Percentiles rank a stretch among this genome's conserved stretches.
Evolutionary conservation across 1,140 invertebrate genomes (phyloP).

Genomic region (Ostrea denselamellosa): DNA sequence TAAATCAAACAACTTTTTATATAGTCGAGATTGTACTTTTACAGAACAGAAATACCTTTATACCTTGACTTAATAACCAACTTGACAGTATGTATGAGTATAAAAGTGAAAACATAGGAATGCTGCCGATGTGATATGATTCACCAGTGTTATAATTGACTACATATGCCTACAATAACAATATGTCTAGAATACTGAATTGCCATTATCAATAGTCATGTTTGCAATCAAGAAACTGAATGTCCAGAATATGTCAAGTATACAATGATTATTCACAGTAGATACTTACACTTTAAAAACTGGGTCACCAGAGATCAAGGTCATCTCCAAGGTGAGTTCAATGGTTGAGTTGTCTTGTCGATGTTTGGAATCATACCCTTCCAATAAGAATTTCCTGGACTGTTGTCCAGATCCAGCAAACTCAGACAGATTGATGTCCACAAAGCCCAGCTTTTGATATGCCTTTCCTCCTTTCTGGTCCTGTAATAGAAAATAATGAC

Average conservation of each 20-base stretch:
- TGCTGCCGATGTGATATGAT: neutral
- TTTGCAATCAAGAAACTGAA: too few relatives aligned
- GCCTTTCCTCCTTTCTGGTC: slow-evolving; percentile 92
- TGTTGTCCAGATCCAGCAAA: slow-evolving; percentile 95
- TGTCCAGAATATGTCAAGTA: too few relatives aligned
- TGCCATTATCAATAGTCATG: too few relatives aligned
- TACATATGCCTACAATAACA: too few relatives aligned
- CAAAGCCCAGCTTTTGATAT: slow-evolving; percentile 97
- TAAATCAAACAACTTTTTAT: too few relatives aligned
- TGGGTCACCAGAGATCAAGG: slow-evolving; percentile 95
- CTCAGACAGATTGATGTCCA: slow-evolving; percentile 96
- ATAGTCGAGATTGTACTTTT: too few relatives aligned
- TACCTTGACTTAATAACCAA: too few relatives aligned
- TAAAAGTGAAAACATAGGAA: neutral
- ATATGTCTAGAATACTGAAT: too few relatives aligned
- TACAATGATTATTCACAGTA: neutral
- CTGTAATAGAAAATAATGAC: slow-evolving; percentile 77
- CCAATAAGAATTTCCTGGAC: slow-evolving; percentile 90
- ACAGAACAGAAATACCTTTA: too few relatives aligned
- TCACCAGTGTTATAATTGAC: neutral
- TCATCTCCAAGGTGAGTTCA: slow-evolving; percentile 93
- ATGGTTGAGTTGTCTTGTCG: slow-evolving; percentile 98
- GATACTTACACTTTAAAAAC: slow-evolving; percentile 96
- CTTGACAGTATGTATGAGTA: too few relatives aligned
- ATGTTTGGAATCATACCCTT: slow-evolving; percentile 93